phyloP scores from a whole-genome alignment of 2,888 invertebrate genomes.

The Nycteola revayana region DNA sequence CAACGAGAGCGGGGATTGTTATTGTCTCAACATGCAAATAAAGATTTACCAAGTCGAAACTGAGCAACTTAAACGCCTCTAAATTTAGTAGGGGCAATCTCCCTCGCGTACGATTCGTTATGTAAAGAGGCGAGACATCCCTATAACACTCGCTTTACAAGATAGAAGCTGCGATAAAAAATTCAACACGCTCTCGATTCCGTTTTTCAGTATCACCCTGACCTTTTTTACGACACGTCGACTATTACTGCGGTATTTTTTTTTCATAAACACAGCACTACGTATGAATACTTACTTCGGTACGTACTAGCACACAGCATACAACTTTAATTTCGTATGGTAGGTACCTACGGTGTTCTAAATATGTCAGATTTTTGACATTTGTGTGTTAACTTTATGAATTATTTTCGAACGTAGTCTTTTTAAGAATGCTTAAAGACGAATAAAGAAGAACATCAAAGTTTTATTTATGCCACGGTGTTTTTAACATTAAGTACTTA shows the following conservation, averaged over 20 bases:
- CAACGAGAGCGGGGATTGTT: constrained; percentile 33
- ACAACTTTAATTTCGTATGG: too few species aligned
- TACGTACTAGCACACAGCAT: too few species aligned
- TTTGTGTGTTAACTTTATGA: too few species aligned
- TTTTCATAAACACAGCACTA: constrained; percentile 37
- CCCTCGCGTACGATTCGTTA: constrained; percentile 53
- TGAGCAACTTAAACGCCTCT: constrained; percentile 59
- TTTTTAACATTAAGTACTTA: too few species aligned
- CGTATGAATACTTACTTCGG: constrained; percentile 9
- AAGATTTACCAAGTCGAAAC: constrained; percentile 57
- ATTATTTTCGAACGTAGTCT: too few species aligned
- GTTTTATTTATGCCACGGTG: too few species aligned
- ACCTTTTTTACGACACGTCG: constrained; percentile 53
- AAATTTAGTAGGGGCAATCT: constrained; percentile 56
- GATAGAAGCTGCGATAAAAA: constrained; percentile 61
- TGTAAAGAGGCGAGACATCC: constrained; percentile 47
- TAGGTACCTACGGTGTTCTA: too few species aligned
- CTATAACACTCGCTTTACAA: constrained; percentile 53
- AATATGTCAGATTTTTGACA: too few species aligned
- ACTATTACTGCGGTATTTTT: constrained; percentile 46
- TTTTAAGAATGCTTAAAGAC: too few species aligned
- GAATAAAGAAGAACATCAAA: too few species aligned
- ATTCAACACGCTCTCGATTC: constrained; percentile 61
- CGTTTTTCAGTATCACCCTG: constrained; percentile 53
- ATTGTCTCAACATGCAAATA: constrained; percentile 51